Base-by-base conservation (phyloP, 2,888 invertebrate species). In the Gari tellinella region DNA sequence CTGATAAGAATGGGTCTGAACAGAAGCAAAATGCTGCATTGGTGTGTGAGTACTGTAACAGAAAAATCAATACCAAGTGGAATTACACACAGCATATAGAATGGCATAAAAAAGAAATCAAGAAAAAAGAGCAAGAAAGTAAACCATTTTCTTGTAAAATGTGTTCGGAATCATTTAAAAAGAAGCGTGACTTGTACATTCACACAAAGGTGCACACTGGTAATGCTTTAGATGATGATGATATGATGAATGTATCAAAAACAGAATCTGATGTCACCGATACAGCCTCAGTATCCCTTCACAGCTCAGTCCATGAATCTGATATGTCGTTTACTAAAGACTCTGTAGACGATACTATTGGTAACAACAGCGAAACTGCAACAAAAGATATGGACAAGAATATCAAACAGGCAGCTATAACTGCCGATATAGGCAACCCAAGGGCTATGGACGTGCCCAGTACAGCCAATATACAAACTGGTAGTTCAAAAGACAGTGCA, bases 181-280 rank as follows among this genome's bases (percentile, higher is more conserved):
- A 76, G 72, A 76, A 76, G 26, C 43, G 76, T 40, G 70, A 67
- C 37, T 52, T 76, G 26, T 76, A 76, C 55, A 76, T 76, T 14
- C 76, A 76, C 63, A 58, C 70, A 23, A 72, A 76, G 52, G 52
- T 64, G 17, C 76, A 76, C 25, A 31, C 41, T 51, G 19, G 38
- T 31, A 53, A 31, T 37, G 17, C 52, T 10, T 26, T 31, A 7
- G 15, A 52, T 17, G 14, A n/a, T 15, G 52, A 52, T n/a, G 15
- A 31, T 17, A 12, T 17, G 15, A 37, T 15, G 26, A 1, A 25
- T 31, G 10, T 15, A 15, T 49, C 21, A 49, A 49, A 43, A 43
- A 53, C 49, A 41, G 56, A 51, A 37, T 17, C n/a, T 37, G 31
- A 19, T 19, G 58, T 23, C 15, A 48, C 43, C 21, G 17, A 41